phyloP scores from a whole-genome alignment of 2,888 invertebrate species.

The Mythimna ferrago region DNA sequence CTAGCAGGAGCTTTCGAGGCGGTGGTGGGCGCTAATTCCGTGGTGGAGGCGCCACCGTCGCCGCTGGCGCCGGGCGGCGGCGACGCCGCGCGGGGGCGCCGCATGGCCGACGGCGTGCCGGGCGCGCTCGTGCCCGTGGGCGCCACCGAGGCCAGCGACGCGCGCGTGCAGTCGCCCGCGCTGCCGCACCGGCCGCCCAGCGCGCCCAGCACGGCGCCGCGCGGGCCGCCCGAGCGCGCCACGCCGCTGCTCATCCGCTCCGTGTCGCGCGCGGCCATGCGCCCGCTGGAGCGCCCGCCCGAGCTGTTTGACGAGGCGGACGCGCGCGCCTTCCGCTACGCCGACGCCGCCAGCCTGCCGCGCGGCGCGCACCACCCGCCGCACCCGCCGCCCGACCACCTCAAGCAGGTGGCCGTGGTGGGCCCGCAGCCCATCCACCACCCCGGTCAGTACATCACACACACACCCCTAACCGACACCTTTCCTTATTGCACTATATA shows the following conservation, averaged over 20 bases:
- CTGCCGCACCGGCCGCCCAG: constrained; percentile 85
- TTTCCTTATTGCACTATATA: neutral
- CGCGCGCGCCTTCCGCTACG: constrained; percentile 60
- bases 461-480: neutral
- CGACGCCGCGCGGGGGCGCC: constrained; percentile 56
- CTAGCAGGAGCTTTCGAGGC: constrained; percentile 82
- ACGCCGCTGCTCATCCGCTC: constrained; percentile 84
- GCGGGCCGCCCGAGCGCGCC: constrained; percentile 79
- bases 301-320: constrained; percentile 62
- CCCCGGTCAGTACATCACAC: constrained; percentile 41
- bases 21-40: constrained; percentile 67
- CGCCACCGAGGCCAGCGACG: constrained; percentile 84
- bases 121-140: constrained; percentile 82
- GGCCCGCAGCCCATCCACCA: constrained; percentile 70
- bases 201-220: constrained; percentile 69
- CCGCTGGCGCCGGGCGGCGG: constrained; percentile 69
- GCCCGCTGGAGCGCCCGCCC: constrained; percentile 62
- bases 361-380: constrained; percentile 87
- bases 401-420: constrained; percentile 75
- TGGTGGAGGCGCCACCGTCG: constrained; percentile 58
- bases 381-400: constrained; percentile 64
- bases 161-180: constrained; percentile 86
- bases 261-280: constrained; percentile 63
- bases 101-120: constrained; percentile 68
- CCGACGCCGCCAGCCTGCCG: constrained; percentile 84